Conservation (phyloP, 2,888 invertebrate species). For the Cynaeus angustus region DNA sequence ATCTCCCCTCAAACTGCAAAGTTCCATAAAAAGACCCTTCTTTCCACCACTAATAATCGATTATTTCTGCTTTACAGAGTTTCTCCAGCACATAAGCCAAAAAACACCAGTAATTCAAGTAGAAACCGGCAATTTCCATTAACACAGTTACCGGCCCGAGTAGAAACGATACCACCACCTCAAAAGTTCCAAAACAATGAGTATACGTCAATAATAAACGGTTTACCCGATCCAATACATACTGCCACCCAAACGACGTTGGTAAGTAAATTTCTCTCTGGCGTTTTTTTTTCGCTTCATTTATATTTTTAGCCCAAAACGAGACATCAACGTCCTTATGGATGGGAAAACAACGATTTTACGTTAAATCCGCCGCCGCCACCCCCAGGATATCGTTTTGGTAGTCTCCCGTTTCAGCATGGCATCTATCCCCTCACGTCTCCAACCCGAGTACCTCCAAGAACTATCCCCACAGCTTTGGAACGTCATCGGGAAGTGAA, state of each 20-base stretch:
- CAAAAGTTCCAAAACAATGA: conserved; percentile 70
- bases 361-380: conserved; percentile 75
- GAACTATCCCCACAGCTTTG: conserved; percentile 81
- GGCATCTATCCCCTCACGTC: conserved; percentile 76
- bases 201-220: conserved; percentile 60
- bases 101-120: conserved; percentile 72
- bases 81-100: conserved; percentile 81
- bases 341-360: conserved; percentile 77
- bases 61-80: conserved; percentile 74
- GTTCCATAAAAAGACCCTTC: background rate
- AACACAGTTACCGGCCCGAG: conserved; percentile 63
- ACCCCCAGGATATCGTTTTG: conserved; percentile 78
- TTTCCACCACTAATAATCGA: conserved; percentile 17
- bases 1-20: conserved; percentile 15
- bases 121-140: conserved; percentile 66
- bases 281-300: conserved; percentile 5
- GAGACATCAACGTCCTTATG: conserved; percentile 83
- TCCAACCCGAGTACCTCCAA: conserved; percentile 75
- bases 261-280: conserved; percentile 74
- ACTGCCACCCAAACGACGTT: conserved; percentile 87
- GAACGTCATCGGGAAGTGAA: conserved; percentile 88
- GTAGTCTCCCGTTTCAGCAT: conserved; percentile 80
- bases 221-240: conserved; percentile 72
- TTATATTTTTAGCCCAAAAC: conserved; percentile 79
- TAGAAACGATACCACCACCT: conserved; percentile 68